Percentiles rank a stretch among this genome's conserved stretches.
Evolutionary conservation across 2,113 vertebrate genomes (phyloP).

Genomic region (Perca flavescens): DNA sequence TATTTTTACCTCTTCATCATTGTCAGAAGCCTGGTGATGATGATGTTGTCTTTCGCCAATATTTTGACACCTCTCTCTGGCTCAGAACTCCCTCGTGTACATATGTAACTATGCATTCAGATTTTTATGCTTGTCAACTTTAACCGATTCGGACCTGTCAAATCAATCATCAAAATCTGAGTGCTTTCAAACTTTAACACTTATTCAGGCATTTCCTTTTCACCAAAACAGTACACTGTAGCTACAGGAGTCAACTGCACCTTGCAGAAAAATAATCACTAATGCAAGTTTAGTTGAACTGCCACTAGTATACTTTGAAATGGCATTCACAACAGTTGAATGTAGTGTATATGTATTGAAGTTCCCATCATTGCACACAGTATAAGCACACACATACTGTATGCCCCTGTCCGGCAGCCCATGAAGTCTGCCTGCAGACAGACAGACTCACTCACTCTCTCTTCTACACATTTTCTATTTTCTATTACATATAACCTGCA

Average conservation of each 20-base stretch:
- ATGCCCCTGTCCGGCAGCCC: neutral
- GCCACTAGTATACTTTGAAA: no score
- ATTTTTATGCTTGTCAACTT: neutral
- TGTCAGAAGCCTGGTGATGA: neutral
- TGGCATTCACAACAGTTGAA: neutral
- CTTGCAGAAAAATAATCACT: neutral
- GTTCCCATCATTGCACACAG: no score
- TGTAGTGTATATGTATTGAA: no score
- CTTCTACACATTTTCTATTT: neutral
- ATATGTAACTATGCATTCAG: neutral
- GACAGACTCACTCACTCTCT: neutral
- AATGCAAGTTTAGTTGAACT: neutral
- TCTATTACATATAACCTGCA: neutral
- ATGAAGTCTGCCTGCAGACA: neutral
- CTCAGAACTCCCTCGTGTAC: neutral
- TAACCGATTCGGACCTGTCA: neutral
- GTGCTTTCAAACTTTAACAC: neutral
- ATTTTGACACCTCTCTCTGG: constrained; percentile 3
- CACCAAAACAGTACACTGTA: neutral
- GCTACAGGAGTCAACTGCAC: neutral
- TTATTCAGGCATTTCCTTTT: constrained; percentile 4
- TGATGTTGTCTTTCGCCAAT: neutral
- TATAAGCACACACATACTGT: neutral
- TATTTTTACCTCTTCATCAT: neutral
- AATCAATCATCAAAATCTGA: neutral